Evolutionary conservation across 2,888 invertebrate species (phyloP), one percentile per base, ranked within the genome.

Genomic region (Cepaea hortensis): DNA sequence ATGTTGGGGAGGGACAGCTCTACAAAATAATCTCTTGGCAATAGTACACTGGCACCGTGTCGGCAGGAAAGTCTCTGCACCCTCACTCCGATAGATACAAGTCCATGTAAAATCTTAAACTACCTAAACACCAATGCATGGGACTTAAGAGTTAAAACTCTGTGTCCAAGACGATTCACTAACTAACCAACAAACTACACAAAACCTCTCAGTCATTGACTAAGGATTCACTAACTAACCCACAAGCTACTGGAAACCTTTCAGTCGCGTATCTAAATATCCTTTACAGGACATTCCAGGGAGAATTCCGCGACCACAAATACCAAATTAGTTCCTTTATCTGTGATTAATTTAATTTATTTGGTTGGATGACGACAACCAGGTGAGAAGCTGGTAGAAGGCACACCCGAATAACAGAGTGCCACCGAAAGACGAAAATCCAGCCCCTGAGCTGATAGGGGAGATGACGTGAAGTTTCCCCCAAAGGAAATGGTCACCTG

Each of bases 361-460:
- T 72, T 50, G 55, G 72, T 23, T 35, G 73, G 72, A n/a, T 82
- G 82, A 15, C 73, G 72, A 15, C 82, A 73, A 6, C 18, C 82
- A 82, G 82, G 82, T 82, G 82, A 82, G 82, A 55, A 73, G 35
- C 81, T n/a, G 61, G 55, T 61, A 73, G 1, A 55, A 15, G 23
- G 82, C 13, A 55, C 82, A 82, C 82, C 82, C 73, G 82, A 55
- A 82, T 72, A 72, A 82, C 55, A 23, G 61, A 73, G 35, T 82
- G 72, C 72, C 82, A 72, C 65, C 7, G 15, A 55, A 48, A 55
- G 82, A 15, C 15, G n/a, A 50, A 48, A 55, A 61, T 55, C 73
- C 48, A 23, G 48, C 7, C 61, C 13, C 15, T 35, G 72, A 50
- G 72, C 82, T 50, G 82, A 82, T 73, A 13, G 72, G 55, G 35